Percentiles rank a stretch among this genome's conserved stretches.
Conservation (phyloP, 1,140 invertebrate species). For the Aphaenogaster floridana region DNA sequence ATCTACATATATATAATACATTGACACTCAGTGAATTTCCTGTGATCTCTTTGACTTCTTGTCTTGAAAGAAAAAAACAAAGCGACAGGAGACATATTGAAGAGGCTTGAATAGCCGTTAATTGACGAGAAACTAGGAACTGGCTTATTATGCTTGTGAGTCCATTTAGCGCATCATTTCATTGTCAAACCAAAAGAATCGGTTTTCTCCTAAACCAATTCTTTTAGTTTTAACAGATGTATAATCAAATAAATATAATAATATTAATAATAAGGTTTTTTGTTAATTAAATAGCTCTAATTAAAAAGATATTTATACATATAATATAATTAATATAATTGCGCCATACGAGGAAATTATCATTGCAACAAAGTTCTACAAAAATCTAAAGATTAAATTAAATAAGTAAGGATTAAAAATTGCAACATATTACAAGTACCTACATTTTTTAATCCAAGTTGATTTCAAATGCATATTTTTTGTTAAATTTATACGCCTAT, state of each 20-base stretch:
- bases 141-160: slow-evolving; percentile 75
- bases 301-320: not conserved
- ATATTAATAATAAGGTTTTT: not conserved
- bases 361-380: not conserved
- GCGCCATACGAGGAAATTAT: not conserved
- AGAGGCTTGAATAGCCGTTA: slow-evolving; percentile 67
- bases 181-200: slow-evolving; percentile 19
- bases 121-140: slow-evolving; percentile 78
- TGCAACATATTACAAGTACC: not conserved
- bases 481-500: not conserved
- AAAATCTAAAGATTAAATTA: not conserved
- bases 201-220: slow-evolving; percentile 62
- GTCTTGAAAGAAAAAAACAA: slow-evolving; percentile 10
- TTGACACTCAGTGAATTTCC: not conserved
- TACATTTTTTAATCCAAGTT: not conserved
- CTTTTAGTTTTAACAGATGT: slow-evolving; percentile 13
- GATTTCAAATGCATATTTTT: slow-evolving; percentile 16
- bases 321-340: not conserved
- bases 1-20: not conserved
- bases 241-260: slow-evolving; percentile 15
- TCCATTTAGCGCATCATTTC: slow-evolving; percentile 77
- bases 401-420: not conserved
- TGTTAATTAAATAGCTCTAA: not conserved
- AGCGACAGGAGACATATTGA: slow-evolving; percentile 27
- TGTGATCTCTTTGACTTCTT: not conserved